Evolutionary conservation across 2,113 vertebrate genomes (phyloP), one percentile per base, ranked within the genome.

Genomic region (Antechinus stuartii): DNA sequence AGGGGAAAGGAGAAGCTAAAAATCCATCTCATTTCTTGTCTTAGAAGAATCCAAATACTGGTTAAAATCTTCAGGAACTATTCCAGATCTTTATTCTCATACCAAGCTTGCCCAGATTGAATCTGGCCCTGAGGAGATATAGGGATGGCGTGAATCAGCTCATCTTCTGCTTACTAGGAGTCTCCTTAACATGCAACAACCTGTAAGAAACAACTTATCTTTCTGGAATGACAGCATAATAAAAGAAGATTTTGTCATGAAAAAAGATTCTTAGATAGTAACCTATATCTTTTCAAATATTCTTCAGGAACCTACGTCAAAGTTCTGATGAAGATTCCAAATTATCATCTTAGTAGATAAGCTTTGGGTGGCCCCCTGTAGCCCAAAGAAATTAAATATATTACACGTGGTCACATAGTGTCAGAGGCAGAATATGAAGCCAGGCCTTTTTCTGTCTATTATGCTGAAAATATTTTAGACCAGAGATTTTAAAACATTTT

Each of bases 191-290:
- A 27, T 84, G 50, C 89, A 42, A n/a, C 91, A 46, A 55, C 22
- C 56, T 68, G 10, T 25, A 68, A 89, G 54, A 93, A 46, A 9
- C 35, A 90, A 27, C 1, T 52, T 93, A 5, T 24, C 3, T 84
- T 46, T 93, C 91, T 93, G 57, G 50, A 91, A 46, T 94, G 47
- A 9, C 35, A 84, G 42, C n/a, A 42, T 84, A 42, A 84, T 84
- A 84, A 84, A 84, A 84, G 42, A 22, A 84, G n/a, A 84, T 84
- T 84, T 42, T 84, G 16, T 76, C 22, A n/a, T 16, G 68, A 76
- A 76, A 76, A 76, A 76, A 76, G 68, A 76, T 76, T 76, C 68
- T 76, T 76, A 19, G 68, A 76, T 84, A 84, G 68, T 84, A 84
- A 42, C n/a, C 68, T 84, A 84, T 84, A 84, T 42, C 68, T 42